Evolutionary conservation across 2,113 vertebrate species (phyloP).

Genomic region (Sakesphorus luctuosus): DNA sequence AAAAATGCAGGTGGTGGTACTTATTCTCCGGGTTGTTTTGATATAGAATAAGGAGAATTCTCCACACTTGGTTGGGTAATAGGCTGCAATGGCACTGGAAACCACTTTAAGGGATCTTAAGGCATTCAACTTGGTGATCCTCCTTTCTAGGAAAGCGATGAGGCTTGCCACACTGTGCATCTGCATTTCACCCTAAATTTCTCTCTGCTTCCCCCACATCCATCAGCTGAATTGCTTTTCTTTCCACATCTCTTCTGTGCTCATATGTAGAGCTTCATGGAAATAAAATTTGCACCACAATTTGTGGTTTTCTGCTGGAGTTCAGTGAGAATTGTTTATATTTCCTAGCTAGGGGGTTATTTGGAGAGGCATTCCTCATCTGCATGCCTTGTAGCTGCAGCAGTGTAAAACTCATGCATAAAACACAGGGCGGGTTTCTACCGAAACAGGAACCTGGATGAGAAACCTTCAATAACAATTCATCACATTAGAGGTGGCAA

Average conservation of each 20-base stretch:
- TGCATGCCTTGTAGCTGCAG: neutral
- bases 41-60: neutral
- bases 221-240: neutral
- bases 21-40: neutral
- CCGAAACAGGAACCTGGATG: neutral
- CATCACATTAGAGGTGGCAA: neutral
- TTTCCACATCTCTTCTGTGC: neutral
- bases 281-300: neutral
- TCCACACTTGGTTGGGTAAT: neutral
- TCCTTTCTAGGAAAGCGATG: neutral
- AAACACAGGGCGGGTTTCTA: neutral
- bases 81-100: neutral
- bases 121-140: neutral
- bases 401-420: neutral
- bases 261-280: neutral
- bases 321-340: neutral
- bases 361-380: conserved; percentile 16
- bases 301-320: conserved; percentile 14
- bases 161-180: neutral
- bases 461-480: neutral
- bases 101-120: neutral
- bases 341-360: neutral
- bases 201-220: neutral
- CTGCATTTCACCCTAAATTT: neutral
- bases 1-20: neutral